Evolutionary conservation across 2,888 invertebrate species (phyloP).

Genomic region (Amphipoea oculea): DNA sequence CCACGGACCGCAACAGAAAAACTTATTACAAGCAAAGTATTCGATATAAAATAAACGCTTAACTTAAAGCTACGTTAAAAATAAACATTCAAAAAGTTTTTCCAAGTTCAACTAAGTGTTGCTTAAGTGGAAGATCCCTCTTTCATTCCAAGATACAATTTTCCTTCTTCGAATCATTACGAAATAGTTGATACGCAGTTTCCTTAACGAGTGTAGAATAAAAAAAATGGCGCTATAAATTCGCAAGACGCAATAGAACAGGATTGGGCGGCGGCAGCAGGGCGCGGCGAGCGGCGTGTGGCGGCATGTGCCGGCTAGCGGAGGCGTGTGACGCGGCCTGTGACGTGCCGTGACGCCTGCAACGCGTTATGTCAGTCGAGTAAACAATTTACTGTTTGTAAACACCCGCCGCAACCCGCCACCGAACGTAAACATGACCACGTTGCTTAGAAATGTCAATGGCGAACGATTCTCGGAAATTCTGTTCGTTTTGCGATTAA

Average conservation of each 20-base stretch:
- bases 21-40: neutral
- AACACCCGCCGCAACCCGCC: constrained; percentile 79
- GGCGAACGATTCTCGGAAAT: constrained; percentile 76
- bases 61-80: neutral
- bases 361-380: constrained; percentile 80
- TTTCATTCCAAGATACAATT: neutral
- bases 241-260: constrained; percentile 80
- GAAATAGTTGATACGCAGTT: constrained; percentile 32
- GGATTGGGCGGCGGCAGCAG: constrained; percentile 78
- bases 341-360: constrained; percentile 77
- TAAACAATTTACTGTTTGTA: constrained; percentile 89
- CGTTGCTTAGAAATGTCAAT: constrained; percentile 83
- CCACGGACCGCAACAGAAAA: constrained; percentile 13
- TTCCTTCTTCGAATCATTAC: constrained; percentile 20
- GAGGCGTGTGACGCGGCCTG: constrained; percentile 71
- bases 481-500: constrained; percentile 68
- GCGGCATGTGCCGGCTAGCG: constrained; percentile 71
- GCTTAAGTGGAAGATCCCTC: neutral
- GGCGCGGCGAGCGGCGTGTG: constrained; percentile 73
- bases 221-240: constrained; percentile 54
- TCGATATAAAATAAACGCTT: neutral
- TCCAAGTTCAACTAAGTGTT: neutral
- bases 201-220: constrained; percentile 9
- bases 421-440: constrained; percentile 84
- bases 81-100: neutral